These are phyloP conservation scores for Meloidogyne floridensis DNA, from an alignment of 1,140 invertebrate species.

Conservation along the genomic window DNA sequence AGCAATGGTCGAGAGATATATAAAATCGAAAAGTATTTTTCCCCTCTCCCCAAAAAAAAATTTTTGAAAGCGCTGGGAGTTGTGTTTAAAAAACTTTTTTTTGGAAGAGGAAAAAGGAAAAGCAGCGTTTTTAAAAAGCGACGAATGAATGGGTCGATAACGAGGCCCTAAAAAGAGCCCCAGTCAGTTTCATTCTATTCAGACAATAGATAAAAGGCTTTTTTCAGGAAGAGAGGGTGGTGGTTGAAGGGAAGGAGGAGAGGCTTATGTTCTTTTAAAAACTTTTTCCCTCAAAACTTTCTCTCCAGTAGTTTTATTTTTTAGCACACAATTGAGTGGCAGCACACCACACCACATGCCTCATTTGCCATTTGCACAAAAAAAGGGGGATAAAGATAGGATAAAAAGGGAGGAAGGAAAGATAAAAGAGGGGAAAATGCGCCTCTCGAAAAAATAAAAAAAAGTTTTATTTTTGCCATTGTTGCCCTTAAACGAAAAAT, in stretches of 20 bases:
- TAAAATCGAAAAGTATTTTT: neutral
- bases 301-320: neutral
- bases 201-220: neutral
- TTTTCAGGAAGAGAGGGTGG: neutral
- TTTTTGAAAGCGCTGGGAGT: neutral
- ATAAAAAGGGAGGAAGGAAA: neutral
- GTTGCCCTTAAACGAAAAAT: constrained; percentile 2
- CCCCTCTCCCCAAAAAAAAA: neutral
- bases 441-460: neutral
- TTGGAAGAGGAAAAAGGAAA: neutral
- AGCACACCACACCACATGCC: neutral
- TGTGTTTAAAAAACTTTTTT: neutral
- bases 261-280: neutral
- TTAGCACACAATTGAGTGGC: neutral
- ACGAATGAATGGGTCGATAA: neutral
- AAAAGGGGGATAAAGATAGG: neutral
- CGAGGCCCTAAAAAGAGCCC: neutral
- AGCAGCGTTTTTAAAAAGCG: too few relatives aligned
- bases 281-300: too few relatives aligned
- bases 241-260: neutral
- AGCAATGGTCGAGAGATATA: neutral
- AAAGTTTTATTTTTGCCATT: neutral
- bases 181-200: neutral
- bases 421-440: neutral
- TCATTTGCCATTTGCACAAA: constrained; percentile 3